Conservation (phyloP, 1,140 invertebrate genomes). For the Yoshiicerus persimilis region DNA sequence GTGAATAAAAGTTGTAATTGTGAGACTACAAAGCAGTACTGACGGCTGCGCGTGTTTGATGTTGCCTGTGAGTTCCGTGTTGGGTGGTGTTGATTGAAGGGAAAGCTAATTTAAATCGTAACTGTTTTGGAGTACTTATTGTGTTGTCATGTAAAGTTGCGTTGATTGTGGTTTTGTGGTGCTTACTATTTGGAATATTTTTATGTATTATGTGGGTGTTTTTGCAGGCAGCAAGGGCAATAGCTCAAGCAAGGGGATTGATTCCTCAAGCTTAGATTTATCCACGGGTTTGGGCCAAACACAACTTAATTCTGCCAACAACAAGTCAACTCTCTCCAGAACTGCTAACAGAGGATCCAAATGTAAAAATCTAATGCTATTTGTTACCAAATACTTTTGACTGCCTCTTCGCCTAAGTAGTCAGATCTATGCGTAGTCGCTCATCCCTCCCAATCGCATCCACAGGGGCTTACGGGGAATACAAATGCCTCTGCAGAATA, state of each 20-base stretch:
- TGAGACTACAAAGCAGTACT: too few relatives aligned
- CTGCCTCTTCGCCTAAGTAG: background rate
- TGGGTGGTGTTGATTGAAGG: constrained; percentile 23
- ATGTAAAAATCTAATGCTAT: constrained; percentile 37
- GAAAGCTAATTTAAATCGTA: constrained; percentile 4
- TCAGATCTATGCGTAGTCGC: background rate
- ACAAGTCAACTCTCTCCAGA: constrained; percentile 40
- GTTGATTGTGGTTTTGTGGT: constrained; percentile 31
- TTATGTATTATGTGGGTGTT: constrained; percentile 43
- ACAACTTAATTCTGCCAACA: constrained; percentile 25
- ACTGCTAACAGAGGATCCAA: constrained; percentile 45
- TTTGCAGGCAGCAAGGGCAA: constrained; percentile 54
- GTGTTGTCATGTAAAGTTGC: constrained; percentile 1
- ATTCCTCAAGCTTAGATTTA: constrained; percentile 37
- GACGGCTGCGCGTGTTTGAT: background rate
- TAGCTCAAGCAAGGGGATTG: constrained; percentile 50
- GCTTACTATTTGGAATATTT: constrained; percentile 27
- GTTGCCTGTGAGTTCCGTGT: background rate
- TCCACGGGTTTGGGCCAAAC: constrained; percentile 27
- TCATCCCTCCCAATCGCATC: too few relatives aligned
- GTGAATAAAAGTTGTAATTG: too few relatives aligned
- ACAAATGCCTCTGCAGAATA: too few relatives aligned
- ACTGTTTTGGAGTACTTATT: background rate
- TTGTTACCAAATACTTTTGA: background rate
- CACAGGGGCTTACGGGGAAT: too few relatives aligned